A percentile compares a stretch with the other conserved stretches of the same genome.
These are phyloP conservation scores for Stictonetta naevosa DNA, from an alignment of 2,113 vertebrate genomes.

Conservation along the genomic window DNA sequence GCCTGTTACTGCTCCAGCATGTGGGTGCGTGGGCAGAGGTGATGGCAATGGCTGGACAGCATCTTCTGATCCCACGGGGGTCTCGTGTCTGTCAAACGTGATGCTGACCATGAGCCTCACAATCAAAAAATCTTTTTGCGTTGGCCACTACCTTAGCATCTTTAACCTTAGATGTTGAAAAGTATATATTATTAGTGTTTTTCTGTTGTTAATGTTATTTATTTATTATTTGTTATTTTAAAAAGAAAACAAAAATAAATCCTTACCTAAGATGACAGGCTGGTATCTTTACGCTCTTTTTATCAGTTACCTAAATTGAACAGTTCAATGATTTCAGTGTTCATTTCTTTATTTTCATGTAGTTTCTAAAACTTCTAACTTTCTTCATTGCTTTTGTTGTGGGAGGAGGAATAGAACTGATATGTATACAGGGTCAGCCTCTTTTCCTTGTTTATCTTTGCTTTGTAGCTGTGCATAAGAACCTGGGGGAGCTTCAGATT, in stretches of 20 bases:
- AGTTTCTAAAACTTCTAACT: background rate
- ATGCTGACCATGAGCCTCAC: background rate
- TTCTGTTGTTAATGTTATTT: background rate
- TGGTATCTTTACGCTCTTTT: background rate
- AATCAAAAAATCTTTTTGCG: background rate
- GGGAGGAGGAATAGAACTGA: background rate
- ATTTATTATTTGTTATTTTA: too few relatives aligned
- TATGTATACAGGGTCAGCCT: background rate
- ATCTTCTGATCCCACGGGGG: background rate
- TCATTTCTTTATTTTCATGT: background rate
- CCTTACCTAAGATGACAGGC: background rate
- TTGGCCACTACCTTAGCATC: background rate
- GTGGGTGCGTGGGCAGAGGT: background rate
- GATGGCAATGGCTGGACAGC: background rate
- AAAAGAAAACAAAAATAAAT: background rate
- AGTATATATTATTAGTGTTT: background rate
- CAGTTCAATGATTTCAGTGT: background rate
- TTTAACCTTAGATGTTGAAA: background rate
- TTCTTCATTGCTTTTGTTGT: background rate
- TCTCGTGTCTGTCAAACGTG: background rate
- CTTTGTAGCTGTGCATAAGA: background rate
- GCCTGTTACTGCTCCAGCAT: rapidly evolving
- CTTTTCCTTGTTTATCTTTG: background rate
- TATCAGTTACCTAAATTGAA: background rate
- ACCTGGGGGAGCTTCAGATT: background rate